Evolutionary conservation across 1,140 invertebrate species (phyloP), one percentile per base, ranked within the genome.

Genomic region (Dendrolimus kikuchii): DNA sequence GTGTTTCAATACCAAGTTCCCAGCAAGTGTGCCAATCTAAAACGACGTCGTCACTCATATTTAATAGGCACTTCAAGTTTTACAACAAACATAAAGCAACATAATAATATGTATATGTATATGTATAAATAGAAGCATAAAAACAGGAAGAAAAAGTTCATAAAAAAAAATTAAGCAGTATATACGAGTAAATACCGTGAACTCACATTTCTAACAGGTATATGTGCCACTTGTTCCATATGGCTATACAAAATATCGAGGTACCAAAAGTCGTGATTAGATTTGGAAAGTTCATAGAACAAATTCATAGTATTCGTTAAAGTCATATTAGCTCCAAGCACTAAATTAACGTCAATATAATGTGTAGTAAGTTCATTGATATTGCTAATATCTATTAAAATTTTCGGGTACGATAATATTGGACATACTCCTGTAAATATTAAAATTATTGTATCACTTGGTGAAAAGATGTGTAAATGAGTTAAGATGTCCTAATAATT

Each of bases 181-280:
- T 37, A 5, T 37, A 38, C 8, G 40, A 49, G 9, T 39, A 4
- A 39, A 36, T 9, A 40, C 44, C 10, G 5, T 49, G 48, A 40
- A 52, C 61, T 66, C 55, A 66, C 64, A 46, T 66, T 66, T 46
- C 60, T 42, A 7, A 66, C 60, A n/a, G 64, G 55, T 43, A 62
- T 62, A 48, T 66, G 57, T 53, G 64, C 64, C 7, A 62, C 57
- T 40, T 9, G 7, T 10, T 60, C 53, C 36, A 66, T 36, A 53
- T 66, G 64, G 6, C 55, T 46, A 8, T 45, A 44, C 6, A 66
- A 50, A 2, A 60, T 44, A 41, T 55, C 6, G 36, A 66, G 55
- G 42, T 66, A 66, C 57, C 52, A 60, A 46, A 66, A 66, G 9
- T 62, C 55, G 9, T 62, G 57, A 49, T 62, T 49, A 6, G n/a